Percentiles rank a stretch among this genome's conserved stretches.
Conservation (phyloP, 53 echinoderm and acorn worm genomes). For the Patiria pectinifera region DNA sequence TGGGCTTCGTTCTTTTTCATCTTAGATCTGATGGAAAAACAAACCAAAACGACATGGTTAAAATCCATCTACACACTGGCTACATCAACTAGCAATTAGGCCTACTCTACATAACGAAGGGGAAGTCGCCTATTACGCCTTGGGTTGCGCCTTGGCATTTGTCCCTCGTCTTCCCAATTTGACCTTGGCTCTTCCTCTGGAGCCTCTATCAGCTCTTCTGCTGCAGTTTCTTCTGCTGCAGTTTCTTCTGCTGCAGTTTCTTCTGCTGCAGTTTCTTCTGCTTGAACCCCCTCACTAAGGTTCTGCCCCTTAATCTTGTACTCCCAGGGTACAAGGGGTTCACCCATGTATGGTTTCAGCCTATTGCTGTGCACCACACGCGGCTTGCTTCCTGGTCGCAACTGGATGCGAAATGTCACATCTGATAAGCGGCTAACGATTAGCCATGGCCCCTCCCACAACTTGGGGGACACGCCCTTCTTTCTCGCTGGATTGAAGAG, state of each 20-base stretch:
- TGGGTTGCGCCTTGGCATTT: constrained; percentile 3
- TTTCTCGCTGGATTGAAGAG: constrained; percentile 16
- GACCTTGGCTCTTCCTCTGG: background rate
- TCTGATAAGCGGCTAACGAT: constrained; percentile 11
- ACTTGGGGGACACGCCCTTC: constrained; percentile 40
- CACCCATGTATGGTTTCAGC: constrained; percentile 14
- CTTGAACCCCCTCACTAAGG: background rate
- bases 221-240: no score
- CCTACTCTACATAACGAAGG: background rate
- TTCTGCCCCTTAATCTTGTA: constrained; percentile 2
- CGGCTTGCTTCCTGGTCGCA: background rate
- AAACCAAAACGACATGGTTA: background rate
- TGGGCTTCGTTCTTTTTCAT: background rate
- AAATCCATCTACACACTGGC: no score
- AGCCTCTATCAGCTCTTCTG: background rate
- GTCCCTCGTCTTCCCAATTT: background rate
- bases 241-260: no score
- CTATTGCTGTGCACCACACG: constrained; percentile 1
- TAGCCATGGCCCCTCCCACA: constrained; percentile 57
- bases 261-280: background rate
- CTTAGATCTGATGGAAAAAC: background rate
- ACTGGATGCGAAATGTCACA: constrained; percentile 29
- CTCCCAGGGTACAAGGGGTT: constrained; percentile 25
- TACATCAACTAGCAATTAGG: no score
- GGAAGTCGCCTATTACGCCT: background rate